A percentile compares a stretch with the other conserved stretches of the same genome.
These are phyloP conservation scores for Nesoenas mayeri DNA, from an alignment of 2,113 vertebrate genomes.

Conservation along the genomic window DNA sequence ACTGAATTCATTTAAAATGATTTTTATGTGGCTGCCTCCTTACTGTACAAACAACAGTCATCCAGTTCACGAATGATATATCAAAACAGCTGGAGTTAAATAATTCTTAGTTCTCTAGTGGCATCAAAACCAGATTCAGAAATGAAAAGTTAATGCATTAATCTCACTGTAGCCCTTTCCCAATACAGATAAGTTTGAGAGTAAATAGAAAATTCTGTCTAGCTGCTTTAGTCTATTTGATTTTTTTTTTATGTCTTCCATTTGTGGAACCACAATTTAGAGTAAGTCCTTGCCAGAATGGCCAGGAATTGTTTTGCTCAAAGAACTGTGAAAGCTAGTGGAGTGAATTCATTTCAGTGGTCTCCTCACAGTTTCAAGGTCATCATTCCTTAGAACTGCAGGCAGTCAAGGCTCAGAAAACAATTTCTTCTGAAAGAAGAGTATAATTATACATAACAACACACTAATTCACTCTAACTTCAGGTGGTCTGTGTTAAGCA, in stretches of 20 bases:
- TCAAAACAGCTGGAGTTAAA: slow-evolving; percentile 59
- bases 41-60: slow-evolving; percentile 47
- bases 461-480: background rate
- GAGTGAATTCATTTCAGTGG: slow-evolving; percentile 59
- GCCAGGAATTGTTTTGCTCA: slow-evolving; percentile 63
- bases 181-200: slow-evolving; percentile 52
- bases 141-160: slow-evolving; percentile 61
- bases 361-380: slow-evolving; percentile 57
- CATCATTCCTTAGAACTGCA: slow-evolving; percentile 19
- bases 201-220: slow-evolving; percentile 64
- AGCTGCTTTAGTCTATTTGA: slow-evolving; percentile 41
- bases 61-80: slow-evolving; percentile 17
- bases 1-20: slow-evolving; percentile 57
- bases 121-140: slow-evolving; percentile 44
- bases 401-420: background rate
- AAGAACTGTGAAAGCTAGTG: slow-evolving; percentile 48
- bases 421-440: background rate
- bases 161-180: slow-evolving; percentile 46
- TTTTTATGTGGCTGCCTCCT: slow-evolving; percentile 55
- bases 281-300: slow-evolving; percentile 32
- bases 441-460: background rate
- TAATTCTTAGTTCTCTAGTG: slow-evolving; percentile 47
- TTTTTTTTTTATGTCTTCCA: slow-evolving; percentile 30
- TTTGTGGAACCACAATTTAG: slow-evolving; percentile 58
- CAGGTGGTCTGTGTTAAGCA: background rate